Evolutionary conservation across 2,888 invertebrate species (phyloP), one percentile per base, ranked within the genome.

Genomic region (Tachina lurida): DNA sequence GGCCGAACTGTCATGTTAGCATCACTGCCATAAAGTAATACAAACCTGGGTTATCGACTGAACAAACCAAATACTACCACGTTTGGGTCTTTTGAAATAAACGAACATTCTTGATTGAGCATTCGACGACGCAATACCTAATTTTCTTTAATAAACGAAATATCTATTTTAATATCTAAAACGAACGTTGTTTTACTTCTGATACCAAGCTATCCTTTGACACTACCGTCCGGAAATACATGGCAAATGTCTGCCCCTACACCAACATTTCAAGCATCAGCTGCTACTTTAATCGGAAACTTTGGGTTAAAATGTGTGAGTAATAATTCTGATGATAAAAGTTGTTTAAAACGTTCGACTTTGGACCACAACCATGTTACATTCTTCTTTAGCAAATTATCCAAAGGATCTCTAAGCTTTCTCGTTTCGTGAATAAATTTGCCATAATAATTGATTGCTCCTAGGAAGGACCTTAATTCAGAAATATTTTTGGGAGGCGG

Each of bases 281-380:
- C 52, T 12, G 84, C 84, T 13, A 78, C 62, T 73, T 77, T 77
- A 7, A 83, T 83, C 4, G 77, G 63, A 10, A 78, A n/a, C 12
- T 56, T 58, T 31, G 84, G 78, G 10, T 84, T 90, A 91, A 83
- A 89, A 88, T 73, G 89, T 88, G 39, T 91, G 87, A 31, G 89
- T 90, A 87, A 88, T 90, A 43, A 89, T 83, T 49, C 91, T 68
- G 58, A 89, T 88, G 91, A 41, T 88, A 88, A 17, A 89, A 84
- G 45, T 88, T 89, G 12, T 90, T 87, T 58, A 89, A 91, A 87
- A 17, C 39, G 60, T 2, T 73, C 19, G 47, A 84, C 0, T 17
- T 49, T 10, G 8, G 78, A 52, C 81, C 74, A 81, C 5, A 39
- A 90, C 71, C 71, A 77, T 62, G 19, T 67, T 39, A 63, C 10